These are phyloP conservation scores for Apostichopus japonicus DNA, from an alignment of 35 echinoderm and acorn worm species.

Conservation along the genomic window DNA sequence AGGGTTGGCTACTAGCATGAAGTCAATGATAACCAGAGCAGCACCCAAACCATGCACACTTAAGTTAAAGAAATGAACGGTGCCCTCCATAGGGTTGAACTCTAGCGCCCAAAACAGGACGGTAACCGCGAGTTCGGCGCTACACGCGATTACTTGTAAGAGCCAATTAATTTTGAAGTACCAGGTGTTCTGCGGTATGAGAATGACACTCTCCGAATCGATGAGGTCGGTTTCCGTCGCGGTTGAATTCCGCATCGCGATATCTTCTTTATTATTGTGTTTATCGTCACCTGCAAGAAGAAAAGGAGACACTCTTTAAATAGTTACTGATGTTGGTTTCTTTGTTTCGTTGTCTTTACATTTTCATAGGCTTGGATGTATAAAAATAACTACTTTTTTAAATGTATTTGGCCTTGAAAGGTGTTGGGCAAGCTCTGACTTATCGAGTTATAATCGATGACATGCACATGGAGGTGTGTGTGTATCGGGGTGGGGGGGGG, in stretches of 20 bases:
- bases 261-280: not conserved
- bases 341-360: too few species aligned
- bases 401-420: too few species aligned
- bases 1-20: conserved; percentile 68
- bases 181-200: conserved; percentile 41
- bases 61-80: conserved; percentile 61
- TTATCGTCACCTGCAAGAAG: not conserved
- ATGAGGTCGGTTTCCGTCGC: not conserved
- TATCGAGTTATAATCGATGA: too few species aligned
- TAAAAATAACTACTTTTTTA: too few species aligned
- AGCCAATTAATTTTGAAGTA: conserved; percentile 78
- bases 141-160: conserved; percentile 54
- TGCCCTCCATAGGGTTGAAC: conserved; percentile 51
- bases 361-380: too few species aligned
- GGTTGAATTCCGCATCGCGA: not conserved
- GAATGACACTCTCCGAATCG: not conserved
- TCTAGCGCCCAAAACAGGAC: conserved; percentile 67
- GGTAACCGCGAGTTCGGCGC: conserved; percentile 63
- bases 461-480: too few species aligned
- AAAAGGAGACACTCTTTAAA: not conserved
- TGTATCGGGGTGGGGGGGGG: too few species aligned
- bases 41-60: conserved; percentile 73
- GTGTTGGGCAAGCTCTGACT: too few species aligned
- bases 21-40: conserved; percentile 60
- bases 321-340: too few species aligned